Evolutionary conservation across 1,140 invertebrate species (phyloP).

Genomic region (Papilio dardanus): DNA sequence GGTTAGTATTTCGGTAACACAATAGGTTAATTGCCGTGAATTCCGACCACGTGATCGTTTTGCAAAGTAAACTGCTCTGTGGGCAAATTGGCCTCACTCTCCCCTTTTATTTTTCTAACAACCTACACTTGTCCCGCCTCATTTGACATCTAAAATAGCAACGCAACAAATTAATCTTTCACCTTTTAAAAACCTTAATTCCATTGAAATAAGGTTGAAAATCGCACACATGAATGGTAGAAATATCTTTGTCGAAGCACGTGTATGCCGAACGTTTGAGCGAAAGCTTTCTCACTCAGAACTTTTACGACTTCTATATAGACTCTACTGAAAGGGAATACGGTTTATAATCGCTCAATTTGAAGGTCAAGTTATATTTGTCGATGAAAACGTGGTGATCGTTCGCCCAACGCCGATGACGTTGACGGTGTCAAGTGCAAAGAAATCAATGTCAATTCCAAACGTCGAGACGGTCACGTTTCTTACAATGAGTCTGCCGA

Average conservation of each 20-base stretch:
- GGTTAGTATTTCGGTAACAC: slow-evolving; percentile 38
- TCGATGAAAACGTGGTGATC: slow-evolving; percentile 35
- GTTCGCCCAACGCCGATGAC: slow-evolving; percentile 46
- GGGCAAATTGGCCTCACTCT: slow-evolving; percentile 30
- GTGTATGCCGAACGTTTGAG: slow-evolving; percentile 37
- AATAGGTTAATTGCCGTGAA: slow-evolving; percentile 49
- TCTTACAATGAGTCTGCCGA: background rate
- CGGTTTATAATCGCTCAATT: slow-evolving; percentile 35
- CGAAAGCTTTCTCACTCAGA: slow-evolving; percentile 23
- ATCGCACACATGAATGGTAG: background rate
- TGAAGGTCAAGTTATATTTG: slow-evolving; percentile 33
- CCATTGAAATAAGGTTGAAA: slow-evolving; percentile 31
- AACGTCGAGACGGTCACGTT: slow-evolving; percentile 41
- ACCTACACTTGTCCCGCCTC: slow-evolving; percentile 43
- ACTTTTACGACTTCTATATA: background rate
- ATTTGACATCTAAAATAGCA: slow-evolving; percentile 55
- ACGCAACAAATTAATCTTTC: slow-evolving; percentile 38
- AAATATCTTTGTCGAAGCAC: slow-evolving; percentile 40
- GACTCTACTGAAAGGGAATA: slow-evolving; percentile 34
- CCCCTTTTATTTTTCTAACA: slow-evolving; percentile 28
- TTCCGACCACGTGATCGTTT: slow-evolving; percentile 47
- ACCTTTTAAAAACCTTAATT: slow-evolving; percentile 31
- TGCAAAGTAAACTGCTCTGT: slow-evolving; percentile 24
- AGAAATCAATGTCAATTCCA: slow-evolving; percentile 48
- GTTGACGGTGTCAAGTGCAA: slow-evolving; percentile 50